Evolutionary conservation across 1,140 invertebrate species (phyloP).

Genomic region (Drosophila arawakana): DNA sequence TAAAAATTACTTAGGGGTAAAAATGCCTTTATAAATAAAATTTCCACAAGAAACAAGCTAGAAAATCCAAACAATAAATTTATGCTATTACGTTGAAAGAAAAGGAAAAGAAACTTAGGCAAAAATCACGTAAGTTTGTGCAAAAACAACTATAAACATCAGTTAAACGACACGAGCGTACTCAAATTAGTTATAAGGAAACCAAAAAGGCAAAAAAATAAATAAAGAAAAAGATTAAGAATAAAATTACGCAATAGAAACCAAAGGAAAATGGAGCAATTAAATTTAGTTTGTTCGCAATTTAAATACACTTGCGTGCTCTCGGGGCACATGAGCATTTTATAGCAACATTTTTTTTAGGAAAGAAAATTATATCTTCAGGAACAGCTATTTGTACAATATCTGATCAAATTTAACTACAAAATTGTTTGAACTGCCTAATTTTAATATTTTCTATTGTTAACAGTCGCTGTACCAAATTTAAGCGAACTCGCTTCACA

Average conservation of each 20-base stretch:
- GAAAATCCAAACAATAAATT: too few species aligned
- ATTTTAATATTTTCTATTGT: neutral
- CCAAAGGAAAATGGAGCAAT: neutral
- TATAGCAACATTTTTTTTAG: too few species aligned
- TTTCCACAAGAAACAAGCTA: neutral
- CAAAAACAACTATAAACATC: neutral
- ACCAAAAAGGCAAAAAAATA: neutral
- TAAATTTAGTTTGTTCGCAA: neutral
- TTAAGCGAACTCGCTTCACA: neutral
- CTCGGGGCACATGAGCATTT: neutral
- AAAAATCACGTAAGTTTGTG: neutral
- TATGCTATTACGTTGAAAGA: too few species aligned
- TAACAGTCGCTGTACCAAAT: neutral
- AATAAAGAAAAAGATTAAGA: neutral
- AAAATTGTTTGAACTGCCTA: neutral
- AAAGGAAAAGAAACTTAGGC: neutral
- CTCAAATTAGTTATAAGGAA: constrained; percentile 4
- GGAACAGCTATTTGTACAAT: neutral
- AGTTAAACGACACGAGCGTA: neutral
- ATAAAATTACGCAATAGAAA: constrained; percentile 1
- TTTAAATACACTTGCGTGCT: neutral
- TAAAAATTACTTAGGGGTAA: too few species aligned
- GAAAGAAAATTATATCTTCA: too few species aligned
- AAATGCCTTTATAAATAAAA: neutral
- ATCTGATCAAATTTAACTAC: too few species aligned